Conservation (phyloP, 2,113 vertebrate species). For the Ibidorhyncha struthersii region DNA sequence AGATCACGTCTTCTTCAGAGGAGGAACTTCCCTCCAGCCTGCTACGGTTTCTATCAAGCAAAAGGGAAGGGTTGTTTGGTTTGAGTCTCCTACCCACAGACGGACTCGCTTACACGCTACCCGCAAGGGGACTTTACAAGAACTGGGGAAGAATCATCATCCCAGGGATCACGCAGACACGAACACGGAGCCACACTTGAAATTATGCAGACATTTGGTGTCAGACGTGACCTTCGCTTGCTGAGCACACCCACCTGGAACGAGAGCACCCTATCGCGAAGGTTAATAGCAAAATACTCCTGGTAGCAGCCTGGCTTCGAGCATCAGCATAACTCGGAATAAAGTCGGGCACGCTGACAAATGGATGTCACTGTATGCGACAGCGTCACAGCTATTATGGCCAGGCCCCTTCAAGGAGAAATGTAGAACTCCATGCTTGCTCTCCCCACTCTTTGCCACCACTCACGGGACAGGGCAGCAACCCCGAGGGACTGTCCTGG, state of each 20-base stretch:
- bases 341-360: accelerated
- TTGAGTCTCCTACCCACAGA: background rate
- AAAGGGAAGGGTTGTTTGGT: background rate
- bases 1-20: background rate
- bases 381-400: accelerated
- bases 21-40: background rate
- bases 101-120: background rate
- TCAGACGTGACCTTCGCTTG: accelerated
- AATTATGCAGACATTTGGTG: background rate
- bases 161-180: background rate
- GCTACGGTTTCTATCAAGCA: background rate
- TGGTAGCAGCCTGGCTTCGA: background rate
- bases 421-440: accelerated
- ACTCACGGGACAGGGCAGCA: background rate
- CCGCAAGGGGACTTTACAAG: background rate
- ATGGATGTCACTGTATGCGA: accelerated
- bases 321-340: background rate
- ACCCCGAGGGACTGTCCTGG: background rate
- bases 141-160: background rate
- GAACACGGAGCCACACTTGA: accelerated
- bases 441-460: background rate
- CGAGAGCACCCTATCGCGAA: accelerated
- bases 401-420: accelerated
- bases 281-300: background rate
- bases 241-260: background rate